Evolutionary conservation across 1,140 invertebrate species (phyloP), one percentile per base, ranked within the genome.

Genomic region (Anoplolepis gracilipes): DNA sequence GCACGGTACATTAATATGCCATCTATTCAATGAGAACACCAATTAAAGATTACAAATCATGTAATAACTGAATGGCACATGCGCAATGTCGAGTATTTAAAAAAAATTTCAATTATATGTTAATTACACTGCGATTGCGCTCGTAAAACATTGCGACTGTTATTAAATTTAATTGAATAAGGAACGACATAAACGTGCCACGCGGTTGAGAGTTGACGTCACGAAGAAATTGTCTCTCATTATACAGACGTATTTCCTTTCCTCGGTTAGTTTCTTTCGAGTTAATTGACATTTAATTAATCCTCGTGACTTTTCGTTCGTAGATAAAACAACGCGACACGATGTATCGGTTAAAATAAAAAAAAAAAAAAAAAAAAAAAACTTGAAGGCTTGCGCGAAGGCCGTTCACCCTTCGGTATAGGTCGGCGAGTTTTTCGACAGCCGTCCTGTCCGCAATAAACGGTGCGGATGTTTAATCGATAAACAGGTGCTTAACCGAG

Each of bases 401-500:
- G 78, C 39, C 67, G 67, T 82, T 82, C 67, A 82, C 67, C 78
- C 39, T 59, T 33, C 67, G 67, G 78, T 39, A 57, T 72, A 81
- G 64, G 65, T 82, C 53, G 78, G 33, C 77, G 36, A 72, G 53
- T 82, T 82, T 82, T 82, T 70, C 67, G 67, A 82, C 78, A 73
- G 67, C 69, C 78, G 67, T 49, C 62, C 61, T 33, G 53, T 72
- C 53, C 67, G 78, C 78, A 36, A 81, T 72, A 72, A 72, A 72
- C 67, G 78, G 65, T 53, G 65, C 78, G 78, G 67, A 81, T 81
- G 78, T 81, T 81, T 81, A 81, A 81, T 81, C 78, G 78, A 81
- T 81, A 81, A 81, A 81, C 78, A 81, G 78, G 78, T 81, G 65
- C 72, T 81, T 81, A 46, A 81, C 36, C 53, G 65, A 57, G 65